Base-by-base conservation (phyloP, 2,113 vertebrate species). In the Nyctibius bracteatus region DNA sequence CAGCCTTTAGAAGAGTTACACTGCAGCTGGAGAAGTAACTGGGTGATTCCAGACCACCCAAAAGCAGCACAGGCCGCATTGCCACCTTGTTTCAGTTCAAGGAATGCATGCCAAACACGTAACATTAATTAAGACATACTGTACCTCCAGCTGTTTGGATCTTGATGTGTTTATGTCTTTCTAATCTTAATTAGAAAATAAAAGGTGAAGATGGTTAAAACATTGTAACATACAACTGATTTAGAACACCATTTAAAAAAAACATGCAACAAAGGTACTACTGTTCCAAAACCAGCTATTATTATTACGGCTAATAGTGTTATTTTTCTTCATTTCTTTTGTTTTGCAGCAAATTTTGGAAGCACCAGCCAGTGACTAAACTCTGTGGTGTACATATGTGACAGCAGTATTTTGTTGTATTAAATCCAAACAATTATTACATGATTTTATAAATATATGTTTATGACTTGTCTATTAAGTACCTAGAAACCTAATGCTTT, bases 111-210 rank as follows among this genome's bases (percentile, higher is more conserved):
- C 14, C 65, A 92, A 95, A 24, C 41, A 81, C 19, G 35, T 2
- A 65, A 57, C 16, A 9, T 75, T 83, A 73, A 81, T 72, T 72
- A 93, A 97, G 94, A 57, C 19, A 92, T 95, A 97, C 87, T 89
- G 28, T 98, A 98, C 98, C 98, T 98, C 86, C 62, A 90, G 78
- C 81, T 95, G 85, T 80, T 68, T 94, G 82, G 84, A 91, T 72
- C 94, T 81, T 35, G 86, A 54, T 49, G 83, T 83, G 54, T 90
- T 90, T 92, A 89, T 81, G 88, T 95, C 97, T 94, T 95, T 97
- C 95, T 98, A 98, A 97, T 97, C 98, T 98, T 97, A 96, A 97
- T 97, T 77, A 95, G 75, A 95, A 98, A 98, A 96, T 33, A 86
- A 80, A 92, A 83, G 44, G 94, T n/a, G 96, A 81, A 97, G 59